Percentiles rank a stretch among this genome's conserved stretches.
Evolutionary conservation across 1,140 invertebrate species (phyloP).

Genomic region (Apis cerana): DNA sequence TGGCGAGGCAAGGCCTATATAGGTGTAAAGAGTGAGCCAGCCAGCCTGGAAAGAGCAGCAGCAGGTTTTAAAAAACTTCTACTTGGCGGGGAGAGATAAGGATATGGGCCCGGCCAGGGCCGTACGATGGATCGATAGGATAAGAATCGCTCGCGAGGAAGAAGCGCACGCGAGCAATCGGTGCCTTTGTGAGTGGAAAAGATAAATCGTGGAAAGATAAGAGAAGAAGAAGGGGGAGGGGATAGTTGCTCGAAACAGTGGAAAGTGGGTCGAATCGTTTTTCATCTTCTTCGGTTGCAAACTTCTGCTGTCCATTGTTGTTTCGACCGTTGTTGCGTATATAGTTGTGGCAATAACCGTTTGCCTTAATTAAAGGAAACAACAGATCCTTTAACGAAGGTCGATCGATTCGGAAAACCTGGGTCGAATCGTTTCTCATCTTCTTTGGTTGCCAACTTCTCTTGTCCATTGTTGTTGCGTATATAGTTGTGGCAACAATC

Average conservation of each 20-base stretch:
- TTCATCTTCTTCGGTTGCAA: conserved; percentile 33
- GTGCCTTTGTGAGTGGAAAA: conserved; percentile 35
- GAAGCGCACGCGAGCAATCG: conserved; percentile 48
- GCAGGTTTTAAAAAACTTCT: background rate
- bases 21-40: conserved; percentile 10
- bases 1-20: conserved; percentile 55
- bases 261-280: conserved; percentile 42
- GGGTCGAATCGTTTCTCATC: background rate
- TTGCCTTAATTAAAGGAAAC: conserved; percentile 33
- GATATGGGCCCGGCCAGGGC: conserved; percentile 14
- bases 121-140: conserved; percentile 41
- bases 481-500: conserved; percentile 17
- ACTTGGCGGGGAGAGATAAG: background rate
- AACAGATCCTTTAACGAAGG: no score
- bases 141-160: conserved; percentile 48
- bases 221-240: background rate
- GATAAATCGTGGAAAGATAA: conserved; percentile 8
- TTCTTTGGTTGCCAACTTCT: no score
- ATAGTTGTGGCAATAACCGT: conserved; percentile 14
- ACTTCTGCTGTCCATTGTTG: conserved; percentile 35
- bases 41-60: conserved; percentile 1
- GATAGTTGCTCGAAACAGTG: background rate
- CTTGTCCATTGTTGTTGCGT: background rate
- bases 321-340: conserved; percentile 13
- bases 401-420: background rate